These are phyloP conservation scores for Stenotaenia linearis DNA, from an alignment of 2,888 invertebrate species.

Conservation along the genomic window DNA sequence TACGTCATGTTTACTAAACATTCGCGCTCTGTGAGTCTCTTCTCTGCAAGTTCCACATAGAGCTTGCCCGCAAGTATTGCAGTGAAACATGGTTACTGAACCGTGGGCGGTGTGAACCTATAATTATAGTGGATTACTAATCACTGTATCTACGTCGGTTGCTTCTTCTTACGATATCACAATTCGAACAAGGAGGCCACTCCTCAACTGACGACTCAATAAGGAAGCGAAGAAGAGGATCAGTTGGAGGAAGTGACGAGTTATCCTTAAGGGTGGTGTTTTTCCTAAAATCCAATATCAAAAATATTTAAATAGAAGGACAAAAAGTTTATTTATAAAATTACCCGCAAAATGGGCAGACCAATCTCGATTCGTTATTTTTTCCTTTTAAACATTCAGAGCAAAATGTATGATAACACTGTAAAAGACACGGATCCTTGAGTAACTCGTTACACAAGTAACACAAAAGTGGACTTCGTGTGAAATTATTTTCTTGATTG, in stretches of 20 bases:
- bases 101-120: conserved; percentile 43
- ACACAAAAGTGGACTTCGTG: conserved; percentile 59
- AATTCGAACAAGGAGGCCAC: conserved; percentile 69
- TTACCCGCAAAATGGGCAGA: conserved; percentile 64
- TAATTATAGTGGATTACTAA: neutral
- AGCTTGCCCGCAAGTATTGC: conserved; percentile 71
- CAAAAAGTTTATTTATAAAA: conserved; percentile 36
- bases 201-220: conserved; percentile 65
- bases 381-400: conserved; percentile 59
- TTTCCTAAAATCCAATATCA: conserved; percentile 49
- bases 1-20: conserved; percentile 68
- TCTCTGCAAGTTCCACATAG: conserved; percentile 64
- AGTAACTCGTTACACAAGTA: conserved; percentile 63
- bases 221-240: conserved; percentile 62
- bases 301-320: conserved; percentile 24
- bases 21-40: conserved; percentile 67
- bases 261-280: conserved; percentile 60
- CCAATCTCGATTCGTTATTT: conserved; percentile 57
- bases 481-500: neutral
- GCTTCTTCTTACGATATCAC: conserved; percentile 58
- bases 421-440: conserved; percentile 61
- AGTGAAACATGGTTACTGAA: conserved; percentile 66
- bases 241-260: conserved; percentile 56
- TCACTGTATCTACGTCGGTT: neutral
- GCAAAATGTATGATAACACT: conserved; percentile 67